phyloP scores from a whole-genome alignment of 2,797 vertebrate species.

The Carapus acus region DNA sequence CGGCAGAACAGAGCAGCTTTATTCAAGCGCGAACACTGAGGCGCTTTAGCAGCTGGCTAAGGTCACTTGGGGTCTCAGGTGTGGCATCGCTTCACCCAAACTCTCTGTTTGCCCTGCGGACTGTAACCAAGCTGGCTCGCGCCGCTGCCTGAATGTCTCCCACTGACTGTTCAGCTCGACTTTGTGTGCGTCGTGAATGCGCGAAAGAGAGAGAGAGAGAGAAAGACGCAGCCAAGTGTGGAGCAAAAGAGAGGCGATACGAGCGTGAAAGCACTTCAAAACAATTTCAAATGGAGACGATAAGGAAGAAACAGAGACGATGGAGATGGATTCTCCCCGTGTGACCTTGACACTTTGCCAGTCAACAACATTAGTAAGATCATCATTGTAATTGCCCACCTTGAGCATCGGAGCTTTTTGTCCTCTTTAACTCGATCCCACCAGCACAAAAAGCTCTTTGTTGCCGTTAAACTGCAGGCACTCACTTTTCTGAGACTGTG shows the following conservation, averaged over 20 bases:
- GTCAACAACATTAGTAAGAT: conserved; percentile 59
- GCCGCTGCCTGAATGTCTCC: conserved; percentile 29
- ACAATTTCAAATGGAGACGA: neutral
- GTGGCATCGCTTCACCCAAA: conserved; percentile 21
- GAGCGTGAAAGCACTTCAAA: too few relatives aligned
- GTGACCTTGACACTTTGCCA: conserved; percentile 56
- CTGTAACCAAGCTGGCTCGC: conserved; percentile 26
- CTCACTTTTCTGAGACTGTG: conserved; percentile 52
- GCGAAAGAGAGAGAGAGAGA: neutral
- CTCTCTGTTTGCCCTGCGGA: conserved; percentile 27
- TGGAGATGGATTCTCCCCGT: conserved; percentile 37
- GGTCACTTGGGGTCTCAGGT: conserved; percentile 16
- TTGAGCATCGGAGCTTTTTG: conserved; percentile 54
- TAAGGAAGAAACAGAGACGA: conserved; percentile 12
- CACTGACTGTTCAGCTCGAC: conserved; percentile 19
- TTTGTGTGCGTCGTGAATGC: conserved; percentile 8
- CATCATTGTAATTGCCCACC: conserved; percentile 66
- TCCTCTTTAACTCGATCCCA: conserved; percentile 48
- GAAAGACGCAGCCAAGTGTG: neutral
- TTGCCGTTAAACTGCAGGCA: conserved; percentile 45
- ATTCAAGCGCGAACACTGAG: conserved; percentile 4
- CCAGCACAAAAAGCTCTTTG: conserved; percentile 61
- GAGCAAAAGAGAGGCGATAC: conserved; percentile 6
- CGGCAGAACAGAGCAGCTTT: conserved; percentile 11
- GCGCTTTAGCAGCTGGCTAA: conserved; percentile 5